Conservation (phyloP, 2,888 invertebrate genomes). For the Xylocampa areola region DNA sequence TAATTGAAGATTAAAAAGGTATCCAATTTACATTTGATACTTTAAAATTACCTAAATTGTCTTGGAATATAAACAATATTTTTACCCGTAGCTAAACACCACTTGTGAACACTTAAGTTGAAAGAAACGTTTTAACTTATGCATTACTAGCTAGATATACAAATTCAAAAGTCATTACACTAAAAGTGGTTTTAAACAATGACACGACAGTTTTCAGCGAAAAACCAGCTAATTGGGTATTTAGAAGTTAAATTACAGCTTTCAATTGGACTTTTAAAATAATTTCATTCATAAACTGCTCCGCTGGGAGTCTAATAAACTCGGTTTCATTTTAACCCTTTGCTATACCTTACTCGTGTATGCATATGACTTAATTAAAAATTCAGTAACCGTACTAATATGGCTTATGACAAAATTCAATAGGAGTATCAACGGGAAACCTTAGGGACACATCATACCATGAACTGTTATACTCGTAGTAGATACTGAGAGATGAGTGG, state of each 20-base stretch:
- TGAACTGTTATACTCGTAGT: no score
- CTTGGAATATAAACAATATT: no score
- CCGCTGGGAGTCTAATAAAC: constrained; percentile 62
- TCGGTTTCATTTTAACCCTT: constrained; percentile 62
- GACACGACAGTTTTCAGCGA: constrained; percentile 6
- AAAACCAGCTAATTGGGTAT: constrained; percentile 27
- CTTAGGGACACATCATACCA: constrained; percentile 35
- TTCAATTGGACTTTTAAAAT: constrained; percentile 60
- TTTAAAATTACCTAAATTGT: no score
- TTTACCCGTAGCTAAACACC: no score
- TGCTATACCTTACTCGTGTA: constrained; percentile 36
- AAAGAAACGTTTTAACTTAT: no score
- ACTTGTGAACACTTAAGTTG: no score
- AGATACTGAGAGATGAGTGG: constrained; percentile 36
- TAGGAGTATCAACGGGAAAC: constrained; percentile 23
- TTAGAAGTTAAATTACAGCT: constrained; percentile 34
- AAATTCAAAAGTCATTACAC: neutral
- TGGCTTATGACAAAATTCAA: constrained; percentile 49
- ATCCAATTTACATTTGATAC: no score
- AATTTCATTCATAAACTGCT: constrained; percentile 63
- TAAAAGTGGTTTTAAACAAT: constrained; percentile 13
- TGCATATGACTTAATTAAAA: constrained; percentile 52
- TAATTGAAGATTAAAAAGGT: no score
- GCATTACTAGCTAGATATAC: neutral
- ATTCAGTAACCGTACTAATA: constrained; percentile 49